phyloP scores from a whole-genome alignment of 2,888 invertebrate genomes.

The Oscheius sp. region DNA sequence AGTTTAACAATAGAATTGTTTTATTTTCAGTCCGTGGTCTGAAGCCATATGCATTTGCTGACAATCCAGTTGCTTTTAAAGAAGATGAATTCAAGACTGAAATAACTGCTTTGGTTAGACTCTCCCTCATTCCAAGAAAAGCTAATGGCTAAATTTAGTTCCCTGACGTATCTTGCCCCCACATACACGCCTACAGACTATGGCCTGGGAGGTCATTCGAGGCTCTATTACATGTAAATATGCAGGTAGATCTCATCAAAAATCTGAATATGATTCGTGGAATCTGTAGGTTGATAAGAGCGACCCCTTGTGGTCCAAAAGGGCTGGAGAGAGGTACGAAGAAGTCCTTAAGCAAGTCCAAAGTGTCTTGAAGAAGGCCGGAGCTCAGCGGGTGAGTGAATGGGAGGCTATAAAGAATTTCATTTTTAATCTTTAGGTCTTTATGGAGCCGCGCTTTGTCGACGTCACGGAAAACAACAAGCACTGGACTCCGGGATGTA shows the following conservation, averaged over 20 bases:
- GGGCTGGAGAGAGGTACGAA: slow-evolving; percentile 24
- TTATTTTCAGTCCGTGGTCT: slow-evolving; percentile 25
- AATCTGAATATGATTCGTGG: not conserved
- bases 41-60: slow-evolving; percentile 28
- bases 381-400: slow-evolving; percentile 18
- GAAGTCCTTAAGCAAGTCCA: slow-evolving; percentile 20
- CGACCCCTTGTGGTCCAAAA: slow-evolving; percentile 13
- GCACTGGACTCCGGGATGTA: slow-evolving; percentile 19
- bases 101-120: slow-evolving; percentile 3
- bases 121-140: not conserved
- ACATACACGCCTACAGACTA: slow-evolving; percentile 29
- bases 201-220: slow-evolving; percentile 30
- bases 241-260: slow-evolving; percentile 14
- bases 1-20: too few relatives aligned
- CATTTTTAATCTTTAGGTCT: slow-evolving; percentile 18
- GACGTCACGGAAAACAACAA: slow-evolving; percentile 22
- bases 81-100: slow-evolving; percentile 23
- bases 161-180: slow-evolving; percentile 25
- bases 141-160: slow-evolving; percentile 24
- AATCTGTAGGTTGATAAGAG: slow-evolving; percentile 18
- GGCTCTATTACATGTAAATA: slow-evolving; percentile 26
- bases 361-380: slow-evolving; percentile 22
- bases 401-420: not conserved
- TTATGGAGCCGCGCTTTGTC: slow-evolving; percentile 28
- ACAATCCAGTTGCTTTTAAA: slow-evolving; percentile 15